Base-by-base conservation (phyloP, 2,888 invertebrate species). In the Euclidia mi region DNA sequence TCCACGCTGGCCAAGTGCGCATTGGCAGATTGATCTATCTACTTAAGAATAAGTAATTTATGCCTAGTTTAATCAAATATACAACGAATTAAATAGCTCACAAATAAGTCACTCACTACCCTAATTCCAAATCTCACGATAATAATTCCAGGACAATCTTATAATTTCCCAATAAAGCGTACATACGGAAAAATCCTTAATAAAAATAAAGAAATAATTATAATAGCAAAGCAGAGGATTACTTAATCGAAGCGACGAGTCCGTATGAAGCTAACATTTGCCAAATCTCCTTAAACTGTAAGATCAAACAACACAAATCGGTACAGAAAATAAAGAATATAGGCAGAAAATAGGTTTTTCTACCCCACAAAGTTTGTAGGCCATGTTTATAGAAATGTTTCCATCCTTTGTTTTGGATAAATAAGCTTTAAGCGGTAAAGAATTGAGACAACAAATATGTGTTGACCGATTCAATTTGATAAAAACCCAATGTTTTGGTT, bases 231-330 rank as follows among this genome's bases (percentile, higher is more conserved):
- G 34, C 3, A 45, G 45, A 38, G 34, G 34, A 12, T 14, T 12
- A 34, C 34, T 11, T 15, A 40, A 18, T 1, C n/a, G 20, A n/a
- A n/a, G 2, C 10, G 18, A 12, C 4, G 12, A 37, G 29, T 29
- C 20, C 14, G 15, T 34, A 18, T 32, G 38, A 41, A 20, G 15
- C 38, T 41, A 48, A 48, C 37, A 35, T 28, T 31, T 34, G 20
- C 15, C 14, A 12, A 56, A 56, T 45, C 43, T 43, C 20, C 40
- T 34, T 32, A 56, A 46, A 34, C 41, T 18, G n/a, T 3, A 14
- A 56, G 40, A 61, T 57, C 56, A 57, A 61, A 56, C 52, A n/a
- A n/a, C n/a, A n/a, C n/a, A 53, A 55, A 48, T 45, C 43, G 48
- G 42, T 49, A 47, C 10, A 49, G 37, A 50, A 57, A 40, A 63